Conservation (phyloP, 2,113 vertebrate species). For the human region GRCh38 chr14:99075001-99075500, state of each 20-base stretch:
- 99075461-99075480: not conserved
- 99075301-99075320: slow-evolving; percentile 14
- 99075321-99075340: slow-evolving; percentile 45
- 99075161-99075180: not conserved
- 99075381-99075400: slow-evolving; percentile 61
- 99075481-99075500: not conserved
- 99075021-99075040: not conserved
- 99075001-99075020: not conserved
- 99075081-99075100: not conserved
- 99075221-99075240: slow-evolving; percentile 48
- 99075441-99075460: slow-evolving; percentile 49
- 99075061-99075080: not conserved
- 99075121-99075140: rapidly evolving
- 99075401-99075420: slow-evolving; percentile 67
- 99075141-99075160: not conserved
- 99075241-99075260: slow-evolving; percentile 69
- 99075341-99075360: slow-evolving; percentile 64
- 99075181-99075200: not conserved
- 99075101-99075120: rapidly evolving
- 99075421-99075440: slow-evolving; percentile 63
- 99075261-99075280: slow-evolving; percentile 61
- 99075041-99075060: rapidly evolving
- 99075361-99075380: slow-evolving; percentile 75
- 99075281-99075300: slow-evolving; percentile 61
- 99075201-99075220: slow-evolving; percentile 11